These are phyloP conservation scores for Pseudococcus viburni DNA, from an alignment of 2,888 invertebrate genomes.

Conservation along the genomic window DNA sequence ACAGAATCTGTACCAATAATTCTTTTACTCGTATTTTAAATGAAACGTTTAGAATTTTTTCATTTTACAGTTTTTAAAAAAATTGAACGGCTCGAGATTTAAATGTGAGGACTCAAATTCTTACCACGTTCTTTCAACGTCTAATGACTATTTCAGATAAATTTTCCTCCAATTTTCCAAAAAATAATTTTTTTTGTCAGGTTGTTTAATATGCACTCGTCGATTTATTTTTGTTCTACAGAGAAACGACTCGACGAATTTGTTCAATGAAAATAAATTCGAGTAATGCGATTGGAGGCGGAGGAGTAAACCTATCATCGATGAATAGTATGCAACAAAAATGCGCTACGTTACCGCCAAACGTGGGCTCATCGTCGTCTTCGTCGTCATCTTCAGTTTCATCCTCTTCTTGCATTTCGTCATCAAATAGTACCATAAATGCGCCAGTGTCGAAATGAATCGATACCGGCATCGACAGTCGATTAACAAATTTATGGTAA, in stretches of 20 bases:
- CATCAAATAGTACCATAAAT: slow-evolving; percentile 43
- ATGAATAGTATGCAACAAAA: slow-evolving; percentile 76
- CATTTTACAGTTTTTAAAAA: too few species aligned
- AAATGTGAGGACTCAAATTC: too few species aligned
- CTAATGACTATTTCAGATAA: too few species aligned
- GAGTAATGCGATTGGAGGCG: slow-evolving; percentile 41
- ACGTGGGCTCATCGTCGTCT: slow-evolving; percentile 67
- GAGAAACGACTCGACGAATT: slow-evolving; percentile 80
- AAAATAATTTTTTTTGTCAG: too few species aligned
- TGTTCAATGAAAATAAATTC: slow-evolving; percentile 82
- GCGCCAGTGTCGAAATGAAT: slow-evolving; percentile 24
- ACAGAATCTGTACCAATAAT: too few species aligned
- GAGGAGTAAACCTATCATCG: slow-evolving; percentile 72
- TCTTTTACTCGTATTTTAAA: too few species aligned
- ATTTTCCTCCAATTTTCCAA: too few species aligned
- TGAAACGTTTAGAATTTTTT: too few species aligned
- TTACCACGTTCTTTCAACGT: too few species aligned
- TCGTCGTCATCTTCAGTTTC: slow-evolving; percentile 59
- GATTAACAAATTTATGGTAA: slow-evolving; percentile 30
- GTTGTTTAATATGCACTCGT: too few species aligned
- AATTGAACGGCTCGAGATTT: too few species aligned
- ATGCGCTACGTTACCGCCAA: slow-evolving; percentile 85
- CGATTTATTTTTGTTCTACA: slow-evolving; percentile 69
- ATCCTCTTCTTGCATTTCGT: slow-evolving; percentile 59
- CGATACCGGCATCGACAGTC: neutral